phyloP scores from a whole-genome alignment of 1,140 invertebrate genomes.

The Dendrolimus kikuchii region DNA sequence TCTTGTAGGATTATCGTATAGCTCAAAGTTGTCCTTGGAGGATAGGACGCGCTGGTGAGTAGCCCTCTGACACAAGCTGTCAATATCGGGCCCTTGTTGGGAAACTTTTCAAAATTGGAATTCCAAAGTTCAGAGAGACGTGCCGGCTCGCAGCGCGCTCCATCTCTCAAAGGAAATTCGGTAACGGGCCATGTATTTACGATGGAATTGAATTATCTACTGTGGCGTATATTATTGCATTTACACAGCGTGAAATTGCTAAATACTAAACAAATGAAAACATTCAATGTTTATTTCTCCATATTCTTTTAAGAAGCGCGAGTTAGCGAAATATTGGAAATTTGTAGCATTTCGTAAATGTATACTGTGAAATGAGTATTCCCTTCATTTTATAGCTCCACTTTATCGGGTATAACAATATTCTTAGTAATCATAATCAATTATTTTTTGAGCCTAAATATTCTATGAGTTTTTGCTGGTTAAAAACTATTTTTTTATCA shows the following conservation, averaged over 20 bases:
- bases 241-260: constrained; percentile 37
- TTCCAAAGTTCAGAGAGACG: constrained; percentile 63
- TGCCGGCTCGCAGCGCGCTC: constrained; percentile 52
- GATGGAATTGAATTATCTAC: constrained; percentile 56
- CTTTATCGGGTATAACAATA: too few species aligned
- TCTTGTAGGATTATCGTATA: constrained; percentile 6
- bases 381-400: too few species aligned
- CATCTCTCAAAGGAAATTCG: constrained; percentile 65
- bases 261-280: constrained; percentile 31
- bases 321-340: constrained; percentile 3
- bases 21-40: constrained; percentile 21
- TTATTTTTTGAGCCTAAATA: too few species aligned
- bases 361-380: not conserved
- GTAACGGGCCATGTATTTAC: constrained; percentile 58
- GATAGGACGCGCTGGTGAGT: constrained; percentile 37
- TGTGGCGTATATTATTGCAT: constrained; percentile 41
- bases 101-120: constrained; percentile 71
- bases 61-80: constrained; percentile 57
- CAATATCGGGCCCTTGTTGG: constrained; percentile 59
- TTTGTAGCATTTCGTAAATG: not conserved
- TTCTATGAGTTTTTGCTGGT: too few species aligned
- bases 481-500: too few species aligned
- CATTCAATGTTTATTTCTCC: constrained; percentile 21
- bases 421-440: too few species aligned
- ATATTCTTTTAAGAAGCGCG: constrained; percentile 10